Evolutionary conservation across 2,888 invertebrate species (phyloP), one percentile per base, ranked within the genome.

Genomic region (Drosophila neonasuta): DNA sequence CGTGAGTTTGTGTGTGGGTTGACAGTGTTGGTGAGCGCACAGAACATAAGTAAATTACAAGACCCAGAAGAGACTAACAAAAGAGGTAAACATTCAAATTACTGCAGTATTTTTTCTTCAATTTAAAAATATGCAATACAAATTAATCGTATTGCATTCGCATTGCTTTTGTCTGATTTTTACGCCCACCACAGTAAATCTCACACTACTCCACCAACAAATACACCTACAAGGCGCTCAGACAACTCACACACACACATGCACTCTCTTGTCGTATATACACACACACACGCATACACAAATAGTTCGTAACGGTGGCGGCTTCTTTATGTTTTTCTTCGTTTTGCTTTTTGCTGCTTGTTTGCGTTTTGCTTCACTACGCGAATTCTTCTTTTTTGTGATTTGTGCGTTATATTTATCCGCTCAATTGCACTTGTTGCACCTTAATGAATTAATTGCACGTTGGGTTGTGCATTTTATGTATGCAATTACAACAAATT

Each of bases 241-340:
- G 32, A 60, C 69, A 63, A 54, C 64, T 42, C 57, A 52, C 60
- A 41, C 48, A 24, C 24, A 67, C 60, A 64, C 60, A 72, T 50
- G 50, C 32, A 50, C 50, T 42, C 50, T 34, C 50, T 42, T 42
- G 13, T 41, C 50, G 46, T 61, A 46, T 71, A 50, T 42, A 65
- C 50, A 59, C 51, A 56, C 65, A 56, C 45, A 42, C 54, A 55
- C 45, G 49, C 49, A 44, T 39, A 60, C 49, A 24, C 24, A 68
- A 36, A 44, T 45, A 55, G 72, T 71, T 68, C 61, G 48, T 68
- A 74, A 54, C 74, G 74, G 74, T 74, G 74, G 74, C 74, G 74
- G 74, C 74, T 74, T 74, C 74, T 74, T 74, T 74, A 70, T 74
- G 74, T 74, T 74, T 74, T 74, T 74, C 61, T 74, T 58, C 59